Evolutionary conservation across 1,140 invertebrate species (phyloP).

Genomic region (Leptestheria dahalacensis): DNA sequence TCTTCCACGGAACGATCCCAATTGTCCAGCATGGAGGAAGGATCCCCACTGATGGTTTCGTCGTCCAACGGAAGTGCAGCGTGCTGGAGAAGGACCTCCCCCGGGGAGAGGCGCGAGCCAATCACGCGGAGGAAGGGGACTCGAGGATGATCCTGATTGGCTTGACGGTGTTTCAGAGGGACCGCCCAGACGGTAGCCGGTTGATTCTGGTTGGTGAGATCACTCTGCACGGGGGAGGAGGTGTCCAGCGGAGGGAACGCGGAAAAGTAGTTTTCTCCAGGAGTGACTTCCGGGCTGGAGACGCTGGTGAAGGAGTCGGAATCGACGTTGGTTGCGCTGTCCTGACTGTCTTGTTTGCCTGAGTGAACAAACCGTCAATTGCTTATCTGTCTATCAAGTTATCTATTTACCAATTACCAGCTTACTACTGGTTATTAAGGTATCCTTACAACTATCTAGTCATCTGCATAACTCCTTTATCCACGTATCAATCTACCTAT

Average conservation of each 20-base stretch:
- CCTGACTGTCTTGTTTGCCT: neutral
- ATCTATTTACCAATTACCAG: too few species aligned
- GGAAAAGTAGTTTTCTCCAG: constrained; percentile 5
- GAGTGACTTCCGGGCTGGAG: neutral
- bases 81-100: too few species aligned
- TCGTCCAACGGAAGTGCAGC: too few species aligned
- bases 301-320: constrained; percentile 11
- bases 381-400: too few species aligned
- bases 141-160: neutral
- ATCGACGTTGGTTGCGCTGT: neutral
- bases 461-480: too few species aligned
- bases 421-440: too few species aligned
- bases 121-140: constrained; percentile 4
- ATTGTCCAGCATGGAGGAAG: neutral
- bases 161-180: neutral
- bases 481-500: too few species aligned
- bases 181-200: neutral
- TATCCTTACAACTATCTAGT: too few species aligned
- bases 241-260: constrained; percentile 10
- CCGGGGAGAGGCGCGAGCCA: constrained; percentile 5
- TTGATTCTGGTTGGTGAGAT: too few species aligned
- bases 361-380: neutral
- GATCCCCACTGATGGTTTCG: too few species aligned
- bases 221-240: neutral
- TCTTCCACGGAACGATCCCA: neutral